A percentile compares a stretch with the other conserved stretches of the same genome.
Conservation (phyloP, 2,888 invertebrate genomes). For the Polydesmus complanatus region DNA sequence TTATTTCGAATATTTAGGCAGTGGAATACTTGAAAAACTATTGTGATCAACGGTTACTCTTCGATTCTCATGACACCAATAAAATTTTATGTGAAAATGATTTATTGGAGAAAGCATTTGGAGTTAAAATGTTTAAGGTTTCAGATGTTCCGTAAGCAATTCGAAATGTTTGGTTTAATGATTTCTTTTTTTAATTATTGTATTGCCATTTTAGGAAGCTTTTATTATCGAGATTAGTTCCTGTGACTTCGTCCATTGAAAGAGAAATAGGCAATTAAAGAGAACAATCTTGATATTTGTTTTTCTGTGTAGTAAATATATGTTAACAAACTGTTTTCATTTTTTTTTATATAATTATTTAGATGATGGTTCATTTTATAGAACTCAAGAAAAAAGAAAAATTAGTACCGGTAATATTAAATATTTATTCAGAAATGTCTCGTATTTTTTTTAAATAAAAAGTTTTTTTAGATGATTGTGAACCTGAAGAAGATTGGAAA, state of each 20-base stretch:
- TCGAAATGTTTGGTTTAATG: background rate
- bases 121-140: slow-evolving; percentile 10
- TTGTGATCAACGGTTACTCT: background rate
- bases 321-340: no score
- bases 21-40: background rate
- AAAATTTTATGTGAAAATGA: slow-evolving; percentile 14
- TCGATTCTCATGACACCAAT: slow-evolving; percentile 2
- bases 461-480: background rate
- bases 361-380: no score
- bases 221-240: background rate
- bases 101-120: slow-evolving; percentile 16
- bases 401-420: background rate
- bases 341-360: no score
- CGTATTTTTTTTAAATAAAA: background rate
- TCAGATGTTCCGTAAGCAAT: slow-evolving; percentile 15
- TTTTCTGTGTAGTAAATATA: no score
- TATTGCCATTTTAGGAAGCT: background rate
- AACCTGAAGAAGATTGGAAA: background rate
- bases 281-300: no score
- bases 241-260: background rate
- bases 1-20: background rate
- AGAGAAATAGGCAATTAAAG: no score
- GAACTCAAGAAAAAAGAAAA: no score
- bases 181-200: background rate
- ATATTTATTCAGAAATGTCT: background rate